phyloP scores from a whole-genome alignment of 1,140 invertebrate genomes.

The Glomeris maerens region DNA sequence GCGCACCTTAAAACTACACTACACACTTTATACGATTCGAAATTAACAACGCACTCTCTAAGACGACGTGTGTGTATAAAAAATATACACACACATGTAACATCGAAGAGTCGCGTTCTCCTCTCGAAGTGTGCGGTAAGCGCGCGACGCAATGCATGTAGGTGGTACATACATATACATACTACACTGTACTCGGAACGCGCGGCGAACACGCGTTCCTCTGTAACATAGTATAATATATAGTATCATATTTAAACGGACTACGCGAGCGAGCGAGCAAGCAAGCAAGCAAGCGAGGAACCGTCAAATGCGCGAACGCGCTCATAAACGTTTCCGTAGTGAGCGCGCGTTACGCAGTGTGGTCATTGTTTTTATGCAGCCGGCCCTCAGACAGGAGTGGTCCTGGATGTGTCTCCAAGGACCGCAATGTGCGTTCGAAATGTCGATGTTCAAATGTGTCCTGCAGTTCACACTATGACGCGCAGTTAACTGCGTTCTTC shows the following conservation, averaged over 20 bases:
- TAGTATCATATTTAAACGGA: too few relatives aligned
- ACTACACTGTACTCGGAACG: not conserved
- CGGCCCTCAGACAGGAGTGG: conserved; percentile 43
- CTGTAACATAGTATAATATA: not conserved
- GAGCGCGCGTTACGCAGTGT: not conserved
- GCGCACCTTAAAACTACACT: too few relatives aligned
- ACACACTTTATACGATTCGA: too few relatives aligned
- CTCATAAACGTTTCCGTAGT: not conserved
- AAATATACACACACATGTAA: too few relatives aligned
- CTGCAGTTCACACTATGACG: conserved; percentile 63
- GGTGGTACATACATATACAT: too few relatives aligned
- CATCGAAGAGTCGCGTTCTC: too few relatives aligned
- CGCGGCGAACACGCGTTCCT: not conserved
- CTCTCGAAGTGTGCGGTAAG: too few relatives aligned
- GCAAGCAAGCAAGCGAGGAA: not conserved
- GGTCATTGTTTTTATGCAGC: not conserved
- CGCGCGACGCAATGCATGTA: too few relatives aligned
- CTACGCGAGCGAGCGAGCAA: not conserved
- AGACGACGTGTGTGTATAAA: too few relatives aligned
- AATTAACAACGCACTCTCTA: too few relatives aligned
- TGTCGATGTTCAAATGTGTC: conserved; percentile 60
- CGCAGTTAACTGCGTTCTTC: conserved; percentile 65
- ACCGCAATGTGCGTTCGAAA: conserved; percentile 63
- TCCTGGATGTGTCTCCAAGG: conserved; percentile 35
- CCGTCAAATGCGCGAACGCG: not conserved